A percentile compares a stretch with the other conserved stretches of the same genome.
Evolutionary conservation across 2,888 invertebrate species (phyloP).

Genomic region (Eupeodes latifasciatus): DNA sequence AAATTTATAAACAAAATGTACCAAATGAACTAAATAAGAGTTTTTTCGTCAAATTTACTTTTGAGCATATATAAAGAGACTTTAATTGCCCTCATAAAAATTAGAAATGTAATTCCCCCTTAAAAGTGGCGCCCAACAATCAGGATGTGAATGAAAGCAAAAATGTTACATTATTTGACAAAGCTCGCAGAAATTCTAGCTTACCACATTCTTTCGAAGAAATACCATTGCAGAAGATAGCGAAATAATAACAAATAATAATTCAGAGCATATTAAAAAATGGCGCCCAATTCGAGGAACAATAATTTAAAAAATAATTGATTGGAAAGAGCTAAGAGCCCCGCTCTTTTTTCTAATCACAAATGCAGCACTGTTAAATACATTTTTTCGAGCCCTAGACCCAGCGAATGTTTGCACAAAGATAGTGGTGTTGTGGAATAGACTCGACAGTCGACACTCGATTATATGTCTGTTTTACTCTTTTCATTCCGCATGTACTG

Average conservation of each 20-base stretch:
- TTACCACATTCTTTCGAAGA: not conserved
- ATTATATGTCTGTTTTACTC: conserved; percentile 50
- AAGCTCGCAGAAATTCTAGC: too few species aligned
- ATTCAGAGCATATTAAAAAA: too few species aligned
- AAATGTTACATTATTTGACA: too few species aligned
- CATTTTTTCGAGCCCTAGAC: conserved; percentile 40
- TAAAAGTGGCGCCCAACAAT: not conserved
- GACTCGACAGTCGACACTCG: conserved; percentile 22
- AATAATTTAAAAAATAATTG: too few species aligned
- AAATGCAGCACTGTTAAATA: conserved; percentile 6
- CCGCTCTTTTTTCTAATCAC: not conserved
- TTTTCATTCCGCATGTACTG: conserved; percentile 39
- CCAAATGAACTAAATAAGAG: not conserved
- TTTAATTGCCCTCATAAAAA: not conserved
- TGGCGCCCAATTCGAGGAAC: not conserved
- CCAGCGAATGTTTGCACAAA: conserved; percentile 41
- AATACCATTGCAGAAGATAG: too few species aligned
- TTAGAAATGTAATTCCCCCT: not conserved
- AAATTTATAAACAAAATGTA: not conserved
- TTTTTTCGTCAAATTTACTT: not conserved
- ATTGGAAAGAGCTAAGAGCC: not conserved
- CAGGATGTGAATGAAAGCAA: not conserved
- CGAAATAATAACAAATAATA: too few species aligned
- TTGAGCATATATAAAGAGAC: too few species aligned
- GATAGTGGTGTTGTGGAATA: conserved; percentile 55